Conservation (phyloP, 2,888 invertebrate species). For the Zele albiditarsus region DNA sequence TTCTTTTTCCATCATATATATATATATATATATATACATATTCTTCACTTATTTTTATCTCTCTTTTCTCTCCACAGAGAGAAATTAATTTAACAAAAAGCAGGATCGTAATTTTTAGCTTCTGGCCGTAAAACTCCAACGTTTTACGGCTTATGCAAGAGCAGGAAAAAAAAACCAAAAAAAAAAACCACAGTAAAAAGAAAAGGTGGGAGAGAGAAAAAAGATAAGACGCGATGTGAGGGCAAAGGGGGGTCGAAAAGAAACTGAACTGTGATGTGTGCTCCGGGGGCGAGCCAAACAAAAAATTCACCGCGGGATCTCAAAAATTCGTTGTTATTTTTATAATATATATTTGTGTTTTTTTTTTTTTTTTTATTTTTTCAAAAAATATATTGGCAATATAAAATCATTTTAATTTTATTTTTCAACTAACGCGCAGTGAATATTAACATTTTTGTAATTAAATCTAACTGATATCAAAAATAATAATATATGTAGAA, state of each 20-base stretch:
- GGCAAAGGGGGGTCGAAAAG: neutral
- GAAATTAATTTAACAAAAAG: slow-evolving; percentile 63
- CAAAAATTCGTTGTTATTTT: neutral
- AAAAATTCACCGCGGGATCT: slow-evolving; percentile 45
- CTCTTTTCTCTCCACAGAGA: slow-evolving; percentile 22
- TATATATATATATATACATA: slow-evolving; percentile 10
- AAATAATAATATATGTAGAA: neutral
- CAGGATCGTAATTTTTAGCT: slow-evolving; percentile 63
- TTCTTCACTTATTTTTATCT: slow-evolving; percentile 11
- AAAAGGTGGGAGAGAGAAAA: slow-evolving; percentile 19
- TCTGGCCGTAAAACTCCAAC: slow-evolving; percentile 55
- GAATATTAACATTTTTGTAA: slow-evolving; percentile 28
- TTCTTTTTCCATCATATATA: neutral
- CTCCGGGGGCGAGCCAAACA: slow-evolving; percentile 44
- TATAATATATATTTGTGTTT: neutral
- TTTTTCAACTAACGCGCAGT: neutral
- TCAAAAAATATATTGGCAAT: neutral
- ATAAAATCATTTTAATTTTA: neutral
- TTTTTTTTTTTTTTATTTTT: slow-evolving; percentile 2
- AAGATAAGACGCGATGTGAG: slow-evolving; percentile 20
- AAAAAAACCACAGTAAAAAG: slow-evolving; percentile 18
- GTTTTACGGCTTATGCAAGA: slow-evolving; percentile 51
- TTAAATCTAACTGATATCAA: slow-evolving; percentile 28
- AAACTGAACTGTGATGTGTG: slow-evolving; percentile 24
- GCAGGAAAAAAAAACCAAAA: slow-evolving; percentile 25